Percentiles rank a stretch among this genome's conserved stretches.
These are phyloP conservation scores for Chlamydotis undulata DNA, from an alignment of 2,113 vertebrate genomes.

Conservation along the genomic window DNA sequence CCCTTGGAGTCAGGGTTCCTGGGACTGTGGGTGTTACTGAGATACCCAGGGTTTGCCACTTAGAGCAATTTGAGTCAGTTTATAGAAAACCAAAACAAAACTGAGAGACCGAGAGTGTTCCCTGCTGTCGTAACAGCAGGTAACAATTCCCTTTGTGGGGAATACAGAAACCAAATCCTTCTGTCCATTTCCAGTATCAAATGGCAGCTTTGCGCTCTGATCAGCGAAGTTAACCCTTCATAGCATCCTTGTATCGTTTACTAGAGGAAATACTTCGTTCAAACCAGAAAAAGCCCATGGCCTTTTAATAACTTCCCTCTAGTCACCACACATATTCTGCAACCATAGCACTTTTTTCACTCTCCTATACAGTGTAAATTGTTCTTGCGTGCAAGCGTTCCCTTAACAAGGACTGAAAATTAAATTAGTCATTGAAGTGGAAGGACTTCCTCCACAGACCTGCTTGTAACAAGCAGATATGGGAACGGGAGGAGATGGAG, in stretches of 20 bases:
- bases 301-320: not conserved
- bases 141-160: not conserved
- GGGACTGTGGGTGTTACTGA: not conserved
- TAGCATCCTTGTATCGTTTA: not conserved
- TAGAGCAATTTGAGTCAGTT: not conserved
- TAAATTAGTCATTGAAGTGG: not conserved
- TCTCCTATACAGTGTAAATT: not conserved
- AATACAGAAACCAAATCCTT: not conserved
- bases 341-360: not conserved
- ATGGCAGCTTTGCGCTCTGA: not conserved
- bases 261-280: not conserved
- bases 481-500: not conserved
- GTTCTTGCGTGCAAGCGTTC: not conserved
- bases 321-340: not conserved
- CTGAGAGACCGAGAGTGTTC: not conserved
- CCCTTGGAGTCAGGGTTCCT: not conserved
- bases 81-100: not conserved
- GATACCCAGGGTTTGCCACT: not conserved
- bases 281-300: not conserved
- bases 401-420: not conserved
- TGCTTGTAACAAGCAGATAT: not conserved
- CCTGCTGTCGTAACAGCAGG: not conserved
- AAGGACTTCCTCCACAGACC: not conserved
- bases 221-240: not conserved
- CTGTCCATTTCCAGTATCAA: not conserved